Evolutionary conservation across 1,140 invertebrate genomes (phyloP).

Genomic region (Heliothis virescens): DNA sequence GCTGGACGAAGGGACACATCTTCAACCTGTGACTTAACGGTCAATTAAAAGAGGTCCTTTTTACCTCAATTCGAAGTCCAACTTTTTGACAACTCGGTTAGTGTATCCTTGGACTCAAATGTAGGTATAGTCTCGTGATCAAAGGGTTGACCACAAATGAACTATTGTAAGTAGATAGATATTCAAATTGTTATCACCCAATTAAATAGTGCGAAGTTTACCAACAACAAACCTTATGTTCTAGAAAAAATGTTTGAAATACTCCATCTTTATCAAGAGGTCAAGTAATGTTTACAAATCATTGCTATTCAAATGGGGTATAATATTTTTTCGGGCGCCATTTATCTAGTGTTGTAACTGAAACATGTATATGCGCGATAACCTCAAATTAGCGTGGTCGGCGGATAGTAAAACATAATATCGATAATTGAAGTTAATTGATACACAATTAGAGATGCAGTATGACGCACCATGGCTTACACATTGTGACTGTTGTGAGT

Average conservation of each 20-base stretch:
- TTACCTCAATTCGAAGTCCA: too few relatives aligned
- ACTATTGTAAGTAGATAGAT: neutral
- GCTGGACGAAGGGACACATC: too few relatives aligned
- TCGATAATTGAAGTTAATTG: slow-evolving; percentile 33
- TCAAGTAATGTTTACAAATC: slow-evolving; percentile 38
- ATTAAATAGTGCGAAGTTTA: slow-evolving; percentile 13
- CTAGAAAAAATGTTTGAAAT: slow-evolving; percentile 38
- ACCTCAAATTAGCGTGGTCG: slow-evolving; percentile 53
- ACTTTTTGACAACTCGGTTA: too few relatives aligned
- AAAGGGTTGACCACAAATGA: neutral
- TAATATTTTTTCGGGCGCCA: slow-evolving; percentile 33
- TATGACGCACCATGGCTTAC: neutral
- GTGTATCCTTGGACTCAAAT: too few relatives aligned
- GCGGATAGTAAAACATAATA: slow-evolving; percentile 3
- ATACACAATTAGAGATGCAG: slow-evolving; percentile 11
- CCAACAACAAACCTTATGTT: slow-evolving; percentile 13
- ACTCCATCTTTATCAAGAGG: slow-evolving; percentile 34
- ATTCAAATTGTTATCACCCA: neutral
- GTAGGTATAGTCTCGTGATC: neutral
- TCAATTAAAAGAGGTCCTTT: too few relatives aligned
- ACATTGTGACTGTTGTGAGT: neutral
- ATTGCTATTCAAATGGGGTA: too few relatives aligned
- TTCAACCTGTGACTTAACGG: too few relatives aligned
- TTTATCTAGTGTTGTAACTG: slow-evolving; percentile 23
- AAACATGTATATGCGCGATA: slow-evolving; percentile 43